Evolutionary conservation across 2,113 vertebrate genomes (phyloP), one percentile per base, ranked within the genome.

Genomic region (Aramus guarauna): DNA sequence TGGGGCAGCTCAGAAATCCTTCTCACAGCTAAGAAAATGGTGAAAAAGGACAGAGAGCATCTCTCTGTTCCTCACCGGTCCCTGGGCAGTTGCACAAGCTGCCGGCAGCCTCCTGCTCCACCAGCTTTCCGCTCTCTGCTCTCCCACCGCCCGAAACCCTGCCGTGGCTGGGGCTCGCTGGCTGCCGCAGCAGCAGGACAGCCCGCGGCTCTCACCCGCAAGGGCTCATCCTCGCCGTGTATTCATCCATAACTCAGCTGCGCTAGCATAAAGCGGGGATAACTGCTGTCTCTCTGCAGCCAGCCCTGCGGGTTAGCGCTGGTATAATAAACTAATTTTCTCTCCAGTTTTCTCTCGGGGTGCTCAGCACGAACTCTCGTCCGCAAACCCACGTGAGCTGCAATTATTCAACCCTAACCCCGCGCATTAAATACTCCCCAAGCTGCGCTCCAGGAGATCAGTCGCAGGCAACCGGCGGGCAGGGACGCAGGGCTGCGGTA

Each of bases 181-280:
- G 34, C 50, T 48, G 59, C 58, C 5, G 5, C 16, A 16, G 63
- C 76, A 73, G 64, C 59, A 43, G 69, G 13, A 8, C 64, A 62
- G 18, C 93, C 66, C 0, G 0, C 8, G 50, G 69, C 69, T 80
- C 32, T 39, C 64, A 16, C 59, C 73, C 23, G 1, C 6, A 2
- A 43, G 60, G n/a, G 48, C 67, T 86, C 76, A 66, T 88, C 76
- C 73, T 78, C 11, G 3, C 17, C 4, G 4, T 90, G 87, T 85
- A 45, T 66, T 71, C 43, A 10, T 68, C 92, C 72, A 3, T 16
- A 75, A 68, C 11, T 64, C 83, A 21, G 15, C 66, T 53, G 76
- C n/a, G 1, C 18, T 10, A n/a, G 15, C 47, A 9, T 1, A 18
- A 56, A 43, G 43, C 8, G 0, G 43, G 56, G 47, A 53, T 22